Base-by-base conservation (phyloP, 2,113 vertebrate species). In the Thermophis baileyi region DNA sequence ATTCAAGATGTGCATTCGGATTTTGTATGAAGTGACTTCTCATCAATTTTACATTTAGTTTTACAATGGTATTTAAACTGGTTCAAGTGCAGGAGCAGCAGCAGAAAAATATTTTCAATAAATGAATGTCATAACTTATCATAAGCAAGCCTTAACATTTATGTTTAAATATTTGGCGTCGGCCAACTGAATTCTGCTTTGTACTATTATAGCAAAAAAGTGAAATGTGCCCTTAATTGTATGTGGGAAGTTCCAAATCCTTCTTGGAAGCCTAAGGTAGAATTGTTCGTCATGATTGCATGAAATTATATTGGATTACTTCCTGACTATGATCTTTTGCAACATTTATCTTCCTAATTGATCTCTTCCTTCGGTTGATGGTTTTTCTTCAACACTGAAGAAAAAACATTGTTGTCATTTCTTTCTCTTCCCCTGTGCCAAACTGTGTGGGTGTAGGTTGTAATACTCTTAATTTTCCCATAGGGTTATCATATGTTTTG, bases 381-480 rank as follows among this genome's bases (percentile, higher is more conserved):
- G 9, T 20, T 44, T 40, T 91, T 53, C 40, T 81, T 81, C 35
- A 20, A 40, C 74, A 44, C 74, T 44, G 35, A 81, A 81, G 16
- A 25, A 40, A 74, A 69, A 81, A 81, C 35, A 81, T 81, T 81
- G 74, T 44, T 44, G 69, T 8, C 35, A 44, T 81, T 81, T 40
- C 74, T 44, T 81, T 81, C 18, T 81, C 74, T 81, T 81, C 74
- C n/a, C 18, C 35, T 40, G 18, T 81, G 35, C 18, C 74, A 81
- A 81, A 81, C 35, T 40, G 35, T 81, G 74, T 81, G 74, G 74
- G 69, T 81, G 69, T 81, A 18, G 69, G 16, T 44, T 92, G 53
- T 89, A 46, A 85, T 55, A 16, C 9, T 91, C 89, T 40, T 46
- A n/a, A 87, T 85, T 96, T 57, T 94, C 69, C 18, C 91, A 94